phyloP scores from a whole-genome alignment of 2,797 vertebrate species.

The Diplodus sargus region DNA sequence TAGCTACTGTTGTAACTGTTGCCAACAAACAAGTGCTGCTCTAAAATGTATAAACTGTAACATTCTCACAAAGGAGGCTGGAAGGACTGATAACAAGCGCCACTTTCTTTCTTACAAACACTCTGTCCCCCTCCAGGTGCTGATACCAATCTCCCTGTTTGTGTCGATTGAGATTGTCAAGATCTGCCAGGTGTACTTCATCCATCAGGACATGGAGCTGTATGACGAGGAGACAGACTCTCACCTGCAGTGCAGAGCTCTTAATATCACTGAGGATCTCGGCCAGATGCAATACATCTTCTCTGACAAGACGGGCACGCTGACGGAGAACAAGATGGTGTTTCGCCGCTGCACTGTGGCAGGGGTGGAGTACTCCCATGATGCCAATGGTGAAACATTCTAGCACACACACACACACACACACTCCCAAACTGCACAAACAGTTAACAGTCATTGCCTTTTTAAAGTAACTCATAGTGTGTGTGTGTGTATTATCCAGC shows the following conservation, averaged over 20 bases:
- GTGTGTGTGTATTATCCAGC: constrained; percentile 77
- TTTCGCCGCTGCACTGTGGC: constrained; percentile 96
- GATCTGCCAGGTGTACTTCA: constrained; percentile 97
- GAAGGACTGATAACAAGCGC: neutral
- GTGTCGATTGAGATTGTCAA: constrained; percentile 99
- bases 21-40: neutral
- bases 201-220: constrained; percentile 94
- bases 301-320: constrained; percentile 98
- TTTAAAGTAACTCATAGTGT: constrained; percentile 1
- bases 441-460: neutral
- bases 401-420: neutral
- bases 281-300: constrained; percentile 99
- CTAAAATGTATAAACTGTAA: neutral
- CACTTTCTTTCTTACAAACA: constrained; percentile 1
- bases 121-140: constrained; percentile 83
- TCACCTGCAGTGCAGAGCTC: constrained; percentile 93
- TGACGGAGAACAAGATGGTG: constrained; percentile 99
- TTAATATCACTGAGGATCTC: constrained; percentile 98
- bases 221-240: constrained; percentile 97
- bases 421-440: neutral
- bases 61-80: neutral
- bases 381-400: constrained; percentile 91
- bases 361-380: constrained; percentile 96
- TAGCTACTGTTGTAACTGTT: neutral
- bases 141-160: constrained; percentile 98